A percentile compares a stretch with the other conserved stretches of the same genome.
phyloP scores from a whole-genome alignment of 2,888 invertebrate species.

The Poecilobothrus nobilitatus region DNA sequence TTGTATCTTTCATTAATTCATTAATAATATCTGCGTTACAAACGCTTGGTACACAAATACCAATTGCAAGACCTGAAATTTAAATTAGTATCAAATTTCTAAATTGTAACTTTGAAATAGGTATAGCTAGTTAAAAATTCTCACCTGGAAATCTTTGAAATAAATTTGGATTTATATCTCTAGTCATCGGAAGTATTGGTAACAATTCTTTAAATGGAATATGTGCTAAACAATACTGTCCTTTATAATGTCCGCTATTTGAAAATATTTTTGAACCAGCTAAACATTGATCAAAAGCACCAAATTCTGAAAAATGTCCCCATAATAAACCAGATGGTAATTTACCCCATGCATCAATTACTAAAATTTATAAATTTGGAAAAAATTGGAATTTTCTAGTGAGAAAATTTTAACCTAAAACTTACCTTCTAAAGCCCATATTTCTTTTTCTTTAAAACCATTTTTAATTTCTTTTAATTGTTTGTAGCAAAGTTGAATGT shows the following conservation, averaged over 20 bases:
- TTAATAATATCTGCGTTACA: conserved; percentile 24
- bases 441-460: too few species aligned
- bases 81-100: not conserved
- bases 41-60: conserved; percentile 14
- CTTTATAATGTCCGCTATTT: conserved; percentile 22
- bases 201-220: conserved; percentile 10
- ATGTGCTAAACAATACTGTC: conserved; percentile 30
- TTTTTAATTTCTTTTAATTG: too few species aligned
- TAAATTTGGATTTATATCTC: not conserved
- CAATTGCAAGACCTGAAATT: not conserved
- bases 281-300: conserved; percentile 45
- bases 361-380: conserved; percentile 36
- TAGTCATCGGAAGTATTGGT: too few species aligned
- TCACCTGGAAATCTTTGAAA: not conserved
- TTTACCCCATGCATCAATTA: conserved; percentile 45
- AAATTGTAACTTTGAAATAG: too few species aligned
- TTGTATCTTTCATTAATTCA: conserved; percentile 26
- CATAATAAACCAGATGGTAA: conserved; percentile 42
- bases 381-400: not conserved
- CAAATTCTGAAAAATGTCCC: conserved; percentile 43
- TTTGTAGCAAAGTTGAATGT: too few species aligned
- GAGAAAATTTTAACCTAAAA: not conserved
- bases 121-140: too few species aligned
- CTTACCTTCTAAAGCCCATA: too few species aligned
- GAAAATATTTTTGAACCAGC: too few species aligned